Evolutionary conservation across 2,797 vertebrate genomes (phyloP).

Genomic region (Rhynchotus rufescens): DNA sequence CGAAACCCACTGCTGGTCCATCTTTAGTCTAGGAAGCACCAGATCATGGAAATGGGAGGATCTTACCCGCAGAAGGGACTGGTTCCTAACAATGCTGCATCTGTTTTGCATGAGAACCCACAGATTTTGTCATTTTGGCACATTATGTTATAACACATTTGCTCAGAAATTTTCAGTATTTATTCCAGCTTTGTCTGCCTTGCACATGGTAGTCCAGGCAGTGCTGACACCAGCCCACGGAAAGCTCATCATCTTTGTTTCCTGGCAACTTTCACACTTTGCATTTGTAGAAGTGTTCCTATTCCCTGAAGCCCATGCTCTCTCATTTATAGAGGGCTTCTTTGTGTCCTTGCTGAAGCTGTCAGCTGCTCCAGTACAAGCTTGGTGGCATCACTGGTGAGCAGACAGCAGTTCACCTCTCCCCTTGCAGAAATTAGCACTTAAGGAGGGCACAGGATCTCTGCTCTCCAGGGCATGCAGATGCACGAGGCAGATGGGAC

Average conservation of each 20-base stretch:
- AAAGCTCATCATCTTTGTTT: neutral
- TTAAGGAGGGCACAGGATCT: neutral
- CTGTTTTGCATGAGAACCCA: constrained; percentile 35
- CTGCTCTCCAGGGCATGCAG: neutral
- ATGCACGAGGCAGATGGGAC: neutral
- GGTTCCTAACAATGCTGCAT: neutral
- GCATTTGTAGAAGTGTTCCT: neutral
- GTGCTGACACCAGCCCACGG: neutral
- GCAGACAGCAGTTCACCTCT: neutral
- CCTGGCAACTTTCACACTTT: constrained; percentile 7
- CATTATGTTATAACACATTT: neutral
- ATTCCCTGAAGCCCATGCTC: neutral
- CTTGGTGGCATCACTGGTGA: neutral
- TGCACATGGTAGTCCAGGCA: constrained; percentile 1
- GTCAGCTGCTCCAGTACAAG: neutral
- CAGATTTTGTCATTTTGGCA: constrained; percentile 45
- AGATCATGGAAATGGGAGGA: neutral
- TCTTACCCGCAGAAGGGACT: neutral
- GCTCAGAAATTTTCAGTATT: neutral
- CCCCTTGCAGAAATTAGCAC: neutral
- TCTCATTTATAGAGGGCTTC: neutral
- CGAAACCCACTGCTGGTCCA: neutral
- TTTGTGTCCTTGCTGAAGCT: neutral
- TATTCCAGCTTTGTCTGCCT: constrained; percentile 60
- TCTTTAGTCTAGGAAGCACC: neutral